These are phyloP conservation scores for human DNA, from an alignment of 2,113 vertebrate genomes.

Conservation along the genomic window GRCh38 chr2:120417001-120417500, in stretches of 20 bases:
- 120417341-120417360: slow-evolving; percentile 38
- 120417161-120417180: slow-evolving; percentile 53
- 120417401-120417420: not conserved
- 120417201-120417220: not conserved
- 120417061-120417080: not conserved
- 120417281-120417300: not conserved
- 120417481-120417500: not conserved
- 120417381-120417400: slow-evolving; percentile 33
- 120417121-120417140: slow-evolving; percentile 64
- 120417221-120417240: not conserved
- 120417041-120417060: not conserved
- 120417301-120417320: not conserved
- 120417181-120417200: not conserved
- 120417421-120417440: slow-evolving; percentile 56
- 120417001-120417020: not conserved
- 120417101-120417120: slow-evolving; percentile 37
- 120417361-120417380: slow-evolving; percentile 34
- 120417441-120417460: slow-evolving; percentile 49
- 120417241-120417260: not conserved
- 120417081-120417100: slow-evolving; percentile 55
- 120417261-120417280: not conserved
- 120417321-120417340: not conserved
- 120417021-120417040: not conserved
- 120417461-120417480: slow-evolving; percentile 10
- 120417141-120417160: slow-evolving; percentile 39